A percentile compares a stretch with the other conserved stretches of the same genome.
These are phyloP conservation scores for Caloenas nicobarica DNA, from an alignment of 2,113 vertebrate species.

Conservation along the genomic window DNA sequence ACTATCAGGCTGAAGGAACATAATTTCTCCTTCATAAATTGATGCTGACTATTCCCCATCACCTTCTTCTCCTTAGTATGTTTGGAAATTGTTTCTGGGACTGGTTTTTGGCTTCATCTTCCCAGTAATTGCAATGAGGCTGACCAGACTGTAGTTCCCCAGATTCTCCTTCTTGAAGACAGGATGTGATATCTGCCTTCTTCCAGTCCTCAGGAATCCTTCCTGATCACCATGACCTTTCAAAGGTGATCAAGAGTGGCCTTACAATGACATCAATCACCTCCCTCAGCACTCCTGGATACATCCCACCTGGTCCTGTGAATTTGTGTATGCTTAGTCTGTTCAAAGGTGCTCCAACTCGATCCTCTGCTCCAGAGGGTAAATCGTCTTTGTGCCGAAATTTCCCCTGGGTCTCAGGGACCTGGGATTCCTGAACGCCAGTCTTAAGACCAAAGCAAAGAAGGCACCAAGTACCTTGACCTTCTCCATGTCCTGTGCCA, in stretches of 20 bases:
- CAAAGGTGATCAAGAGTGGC: neutral
- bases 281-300: neutral
- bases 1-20: neutral
- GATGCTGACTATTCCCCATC: neutral
- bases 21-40: neutral
- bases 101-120: neutral
- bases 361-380: neutral
- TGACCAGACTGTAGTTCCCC: neutral
- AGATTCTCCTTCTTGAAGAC: neutral
- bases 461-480: neutral
- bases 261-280: neutral
- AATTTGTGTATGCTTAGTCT: neutral
- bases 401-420: neutral
- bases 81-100: neutral
- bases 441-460: neutral
- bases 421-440: neutral
- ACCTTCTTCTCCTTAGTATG: neutral
- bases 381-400: neutral
- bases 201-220: neutral
- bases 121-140: neutral
- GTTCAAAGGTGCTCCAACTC: neutral
- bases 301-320: neutral
- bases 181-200: neutral
- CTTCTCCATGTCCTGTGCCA: neutral
- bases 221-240: neutral